Conservation (phyloP, 2,797 vertebrate genomes). For the Paguma larvata region DNA sequence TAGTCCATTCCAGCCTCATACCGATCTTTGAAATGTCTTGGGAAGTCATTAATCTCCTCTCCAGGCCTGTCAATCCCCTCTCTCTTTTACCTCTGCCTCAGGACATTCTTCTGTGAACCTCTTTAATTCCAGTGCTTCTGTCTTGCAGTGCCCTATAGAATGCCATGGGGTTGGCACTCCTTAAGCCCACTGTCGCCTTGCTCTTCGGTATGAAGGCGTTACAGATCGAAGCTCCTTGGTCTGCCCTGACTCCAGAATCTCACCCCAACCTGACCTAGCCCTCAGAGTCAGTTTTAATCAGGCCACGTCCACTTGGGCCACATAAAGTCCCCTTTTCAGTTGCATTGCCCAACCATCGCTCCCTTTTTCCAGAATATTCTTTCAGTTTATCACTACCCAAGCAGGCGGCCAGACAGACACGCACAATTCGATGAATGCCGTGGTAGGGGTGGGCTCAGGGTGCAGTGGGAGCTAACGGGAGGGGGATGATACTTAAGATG, state of each 20-base stretch:
- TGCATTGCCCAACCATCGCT: not conserved
- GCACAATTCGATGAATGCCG: not conserved
- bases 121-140: not conserved
- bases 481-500: not conserved
- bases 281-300: not conserved
- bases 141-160: no score
- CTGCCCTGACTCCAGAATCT: not conserved
- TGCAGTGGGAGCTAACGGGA: not conserved
- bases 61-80: not conserved
- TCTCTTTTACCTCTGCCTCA: not conserved
- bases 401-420: not conserved
- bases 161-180: fast-evolving
- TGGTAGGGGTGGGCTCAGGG: not conserved
- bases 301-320: not conserved
- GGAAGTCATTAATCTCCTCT: not conserved
- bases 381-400: not conserved
- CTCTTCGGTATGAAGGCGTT: not conserved
- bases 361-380: not conserved
- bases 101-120: not conserved
- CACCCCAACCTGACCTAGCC: not conserved
- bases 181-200: not conserved
- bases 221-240: not conserved
- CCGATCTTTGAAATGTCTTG: not conserved
- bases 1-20: not conserved
- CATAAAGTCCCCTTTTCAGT: not conserved